Conservation (phyloP, 2,888 invertebrate species). For the Chrysotoxum bicinctum region DNA sequence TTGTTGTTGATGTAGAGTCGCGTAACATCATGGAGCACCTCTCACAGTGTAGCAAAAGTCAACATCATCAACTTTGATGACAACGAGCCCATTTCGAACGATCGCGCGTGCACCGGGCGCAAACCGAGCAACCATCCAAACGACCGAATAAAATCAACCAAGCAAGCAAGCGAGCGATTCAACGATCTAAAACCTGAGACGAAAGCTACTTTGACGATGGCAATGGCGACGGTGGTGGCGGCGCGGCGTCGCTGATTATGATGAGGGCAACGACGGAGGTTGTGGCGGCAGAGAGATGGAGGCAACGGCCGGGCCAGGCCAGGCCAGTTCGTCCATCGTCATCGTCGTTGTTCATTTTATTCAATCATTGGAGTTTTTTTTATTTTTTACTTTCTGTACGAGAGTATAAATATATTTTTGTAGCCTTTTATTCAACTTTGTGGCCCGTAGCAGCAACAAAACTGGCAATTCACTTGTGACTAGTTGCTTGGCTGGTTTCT, state of each 20-base stretch:
- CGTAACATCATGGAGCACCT: constrained; percentile 49
- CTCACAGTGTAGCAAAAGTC: constrained; percentile 65
- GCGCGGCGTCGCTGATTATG: constrained; percentile 35
- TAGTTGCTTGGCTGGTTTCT: constrained; percentile 73
- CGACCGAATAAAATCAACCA: constrained; percentile 44
- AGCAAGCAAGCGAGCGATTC: constrained; percentile 9
- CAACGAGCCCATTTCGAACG: constrained; percentile 59
- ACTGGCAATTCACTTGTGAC: constrained; percentile 70
- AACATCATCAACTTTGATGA: constrained; percentile 71
- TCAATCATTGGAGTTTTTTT: constrained; percentile 53
- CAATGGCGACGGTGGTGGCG: constrained; percentile 32
- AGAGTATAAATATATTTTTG: constrained; percentile 35
- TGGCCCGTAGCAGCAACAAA: constrained; percentile 56
- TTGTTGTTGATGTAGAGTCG: constrained; percentile 33
- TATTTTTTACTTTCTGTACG: constrained; percentile 1
- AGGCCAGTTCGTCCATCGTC: constrained; percentile 38
- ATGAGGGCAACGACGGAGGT: constrained; percentile 17
- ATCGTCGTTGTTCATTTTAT: constrained; percentile 63
- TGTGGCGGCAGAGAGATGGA: constrained; percentile 33
- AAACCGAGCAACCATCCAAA: constrained; percentile 17
- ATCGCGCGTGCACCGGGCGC: constrained; percentile 32
- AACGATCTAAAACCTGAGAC: constrained; percentile 46
- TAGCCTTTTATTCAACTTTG: constrained; percentile 65
- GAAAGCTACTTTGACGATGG: constrained; percentile 25
- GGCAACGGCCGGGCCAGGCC: constrained; percentile 40